Conservation (phyloP, 1,140 invertebrate species). For the Hycleus phaleratus region DNA sequence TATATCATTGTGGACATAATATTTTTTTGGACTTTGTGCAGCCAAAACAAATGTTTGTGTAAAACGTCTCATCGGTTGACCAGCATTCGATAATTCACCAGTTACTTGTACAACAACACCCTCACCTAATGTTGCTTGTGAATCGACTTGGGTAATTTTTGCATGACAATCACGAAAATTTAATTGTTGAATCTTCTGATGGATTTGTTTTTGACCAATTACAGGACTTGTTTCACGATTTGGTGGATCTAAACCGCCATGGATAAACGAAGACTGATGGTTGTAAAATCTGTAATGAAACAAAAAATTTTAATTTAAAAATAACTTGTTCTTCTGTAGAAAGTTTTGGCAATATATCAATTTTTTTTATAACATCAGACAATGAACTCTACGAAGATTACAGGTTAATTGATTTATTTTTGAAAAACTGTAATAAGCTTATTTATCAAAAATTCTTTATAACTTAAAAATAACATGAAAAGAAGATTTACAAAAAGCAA, state of each 20-base stretch:
- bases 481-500: no score
- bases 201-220: slow-evolving; percentile 89
- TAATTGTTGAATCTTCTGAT: slow-evolving; percentile 89
- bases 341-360: no score
- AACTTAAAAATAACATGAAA: no score
- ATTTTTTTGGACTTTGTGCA: slow-evolving; percentile 90
- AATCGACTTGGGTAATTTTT: slow-evolving; percentile 84
- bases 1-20: slow-evolving; percentile 97
- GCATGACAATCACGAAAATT: slow-evolving; percentile 96
- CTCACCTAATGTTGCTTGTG: slow-evolving; percentile 82
- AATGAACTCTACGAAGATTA: neutral
- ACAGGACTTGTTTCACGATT: slow-evolving; percentile 78
- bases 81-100: slow-evolving; percentile 92
- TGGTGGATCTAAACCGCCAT: slow-evolving; percentile 77
- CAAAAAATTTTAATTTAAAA: neutral
- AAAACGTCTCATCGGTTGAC: slow-evolving; percentile 92
- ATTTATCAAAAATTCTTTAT: no score
- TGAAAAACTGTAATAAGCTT: no score
- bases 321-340: neutral
- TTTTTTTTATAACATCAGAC: no score
- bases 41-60: slow-evolving; percentile 96
- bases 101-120: slow-evolving; percentile 96
- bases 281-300: slow-evolving; percentile 77
- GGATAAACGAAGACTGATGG: slow-evolving; percentile 89
- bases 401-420: no score